phyloP scores from a whole-genome alignment of 2,797 vertebrate species.

The Gorsachius magnificus region DNA sequence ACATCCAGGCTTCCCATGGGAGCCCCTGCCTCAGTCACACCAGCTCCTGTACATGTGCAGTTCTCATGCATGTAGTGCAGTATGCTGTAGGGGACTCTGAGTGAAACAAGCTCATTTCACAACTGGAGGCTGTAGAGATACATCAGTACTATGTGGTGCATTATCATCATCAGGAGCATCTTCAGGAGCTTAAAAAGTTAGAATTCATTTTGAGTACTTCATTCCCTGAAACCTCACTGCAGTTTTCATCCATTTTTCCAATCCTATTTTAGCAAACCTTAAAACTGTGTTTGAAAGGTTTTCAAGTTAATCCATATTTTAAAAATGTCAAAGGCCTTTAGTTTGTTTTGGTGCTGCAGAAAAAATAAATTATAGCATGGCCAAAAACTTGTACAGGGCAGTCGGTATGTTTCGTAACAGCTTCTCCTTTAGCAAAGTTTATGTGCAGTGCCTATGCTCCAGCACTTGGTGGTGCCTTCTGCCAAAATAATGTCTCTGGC shows the following conservation, averaged over 20 bases:
- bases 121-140: not conserved
- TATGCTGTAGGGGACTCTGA: not conserved
- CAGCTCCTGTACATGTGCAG: not conserved
- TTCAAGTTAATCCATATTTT: not conserved
- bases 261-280: not conserved
- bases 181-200: not conserved
- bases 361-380: not conserved
- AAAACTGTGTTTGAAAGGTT: not conserved
- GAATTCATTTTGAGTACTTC: not conserved
- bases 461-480: not conserved
- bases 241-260: not conserved
- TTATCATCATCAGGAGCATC: not conserved
- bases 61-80: not conserved
- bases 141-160: not conserved
- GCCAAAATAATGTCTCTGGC: not conserved
- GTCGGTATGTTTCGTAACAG: fast-evolving
- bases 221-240: not conserved
- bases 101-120: not conserved
- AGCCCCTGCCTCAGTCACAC: not conserved
- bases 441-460: not conserved
- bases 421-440: not conserved
- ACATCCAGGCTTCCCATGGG: not conserved
- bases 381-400: not conserved
- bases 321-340: not conserved
- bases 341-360: not conserved